A percentile compares a stretch with the other conserved stretches of the same genome.
Conservation (phyloP, 2,113 vertebrate species). For the Bubo bubo region DNA sequence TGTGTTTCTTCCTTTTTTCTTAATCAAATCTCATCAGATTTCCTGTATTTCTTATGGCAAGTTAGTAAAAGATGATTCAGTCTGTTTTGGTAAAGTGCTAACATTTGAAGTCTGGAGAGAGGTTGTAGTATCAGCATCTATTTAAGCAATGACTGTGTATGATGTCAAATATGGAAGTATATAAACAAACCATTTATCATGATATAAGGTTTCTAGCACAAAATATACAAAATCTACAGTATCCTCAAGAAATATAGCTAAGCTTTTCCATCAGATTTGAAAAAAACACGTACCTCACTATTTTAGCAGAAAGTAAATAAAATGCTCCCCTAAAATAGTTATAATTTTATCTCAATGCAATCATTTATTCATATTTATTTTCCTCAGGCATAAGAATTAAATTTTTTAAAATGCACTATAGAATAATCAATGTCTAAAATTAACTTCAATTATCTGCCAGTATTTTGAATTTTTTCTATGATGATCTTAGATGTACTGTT, state of each 20-base stretch:
- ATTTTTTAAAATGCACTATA: not conserved
- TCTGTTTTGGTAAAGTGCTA: not conserved
- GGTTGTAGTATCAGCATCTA: not conserved
- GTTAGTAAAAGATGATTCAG: not conserved
- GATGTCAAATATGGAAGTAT: slow-evolving; percentile 21
- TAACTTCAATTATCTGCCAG: not conserved
- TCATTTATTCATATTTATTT: not conserved
- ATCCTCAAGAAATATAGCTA: not conserved
- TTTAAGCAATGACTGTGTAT: not conserved
- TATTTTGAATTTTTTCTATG: not conserved
- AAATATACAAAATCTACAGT: not conserved
- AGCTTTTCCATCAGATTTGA: not conserved
- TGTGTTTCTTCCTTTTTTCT: not conserved
- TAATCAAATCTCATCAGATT: not conserved
- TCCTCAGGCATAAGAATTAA: not conserved
- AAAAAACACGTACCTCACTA: not conserved
- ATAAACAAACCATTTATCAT: slow-evolving; percentile 21
- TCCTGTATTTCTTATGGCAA: not conserved
- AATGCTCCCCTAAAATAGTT: not conserved
- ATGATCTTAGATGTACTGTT: not conserved
- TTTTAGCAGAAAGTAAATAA: not conserved
- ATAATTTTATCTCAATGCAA: not conserved
- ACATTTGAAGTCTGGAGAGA: not conserved
- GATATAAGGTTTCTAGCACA: not conserved
- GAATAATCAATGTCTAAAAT: not conserved